Evolutionary conservation across 2,797 vertebrate genomes (phyloP).

Genomic region (Eospalax fontanierii): DNA sequence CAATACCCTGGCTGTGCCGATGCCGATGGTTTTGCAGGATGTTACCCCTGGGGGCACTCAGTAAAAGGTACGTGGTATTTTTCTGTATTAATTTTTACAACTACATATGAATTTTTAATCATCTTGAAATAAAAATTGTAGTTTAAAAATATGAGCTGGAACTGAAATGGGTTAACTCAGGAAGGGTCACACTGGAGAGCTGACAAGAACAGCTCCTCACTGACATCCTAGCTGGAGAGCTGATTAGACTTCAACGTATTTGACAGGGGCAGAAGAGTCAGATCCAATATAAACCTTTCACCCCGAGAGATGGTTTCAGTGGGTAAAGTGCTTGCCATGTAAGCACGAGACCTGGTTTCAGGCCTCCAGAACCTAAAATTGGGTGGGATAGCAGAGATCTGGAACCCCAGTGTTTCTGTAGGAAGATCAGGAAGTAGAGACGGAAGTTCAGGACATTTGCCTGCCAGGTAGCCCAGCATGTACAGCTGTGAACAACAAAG

Average conservation of each 20-base stretch:
- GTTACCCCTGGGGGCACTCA: too few species aligned
- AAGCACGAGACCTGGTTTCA: not conserved
- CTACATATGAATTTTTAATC: not conserved
- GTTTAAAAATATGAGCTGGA: not conserved
- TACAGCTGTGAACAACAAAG: too few species aligned
- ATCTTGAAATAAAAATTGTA: constrained; percentile 4
- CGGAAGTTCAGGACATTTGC: not conserved
- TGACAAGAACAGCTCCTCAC: not conserved
- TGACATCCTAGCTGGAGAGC: too few species aligned
- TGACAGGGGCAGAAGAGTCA: not conserved
- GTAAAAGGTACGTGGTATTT: not conserved
- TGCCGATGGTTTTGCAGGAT: not conserved
- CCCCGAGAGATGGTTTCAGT: not conserved
- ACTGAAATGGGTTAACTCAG: not conserved
- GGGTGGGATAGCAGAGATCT: not conserved
- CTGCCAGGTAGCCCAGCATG: not conserved
- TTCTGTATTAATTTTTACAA: constrained; percentile 32
- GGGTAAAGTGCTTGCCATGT: not conserved
- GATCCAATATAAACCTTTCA: not conserved
- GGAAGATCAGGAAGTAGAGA: not conserved
- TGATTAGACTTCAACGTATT: not conserved
- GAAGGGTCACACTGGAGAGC: not conserved
- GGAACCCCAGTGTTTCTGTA: not conserved
- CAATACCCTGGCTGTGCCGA: too few species aligned
- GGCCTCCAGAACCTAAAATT: not conserved